Evolutionary conservation across 2,888 invertebrate genomes (phyloP).

Genomic region (Caenorhabditis macrosperma): DNA sequence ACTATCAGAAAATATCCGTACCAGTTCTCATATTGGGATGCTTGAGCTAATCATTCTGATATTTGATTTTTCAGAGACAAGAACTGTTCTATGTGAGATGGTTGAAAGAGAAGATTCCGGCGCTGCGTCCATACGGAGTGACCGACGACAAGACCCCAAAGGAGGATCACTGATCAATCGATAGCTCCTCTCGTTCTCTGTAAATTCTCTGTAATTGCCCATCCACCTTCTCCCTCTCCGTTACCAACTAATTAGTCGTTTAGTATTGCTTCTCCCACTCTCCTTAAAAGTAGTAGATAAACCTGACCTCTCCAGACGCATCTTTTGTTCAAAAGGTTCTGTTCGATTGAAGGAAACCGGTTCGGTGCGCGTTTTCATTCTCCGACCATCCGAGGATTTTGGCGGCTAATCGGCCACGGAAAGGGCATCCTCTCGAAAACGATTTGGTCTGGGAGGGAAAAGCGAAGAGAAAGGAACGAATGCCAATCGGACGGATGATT

Average conservation of each 20-base stretch:
- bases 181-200: slow-evolving; percentile 1
- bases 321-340: slow-evolving; percentile 11
- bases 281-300: slow-evolving; percentile 28
- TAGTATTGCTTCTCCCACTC: not conserved
- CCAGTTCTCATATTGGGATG: no score
- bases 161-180: slow-evolving; percentile 26
- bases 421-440: slow-evolving; percentile 45
- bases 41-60: no score
- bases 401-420: slow-evolving; percentile 53
- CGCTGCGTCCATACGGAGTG: slow-evolving; percentile 68
- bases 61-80: slow-evolving; percentile 60
- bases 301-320: slow-evolving; percentile 15
- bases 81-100: slow-evolving; percentile 76
- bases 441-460: slow-evolving; percentile 17
- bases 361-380: not conserved
- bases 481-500: slow-evolving; percentile 51
- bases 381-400: slow-evolving; percentile 8
- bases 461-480: slow-evolving; percentile 5
- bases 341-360: slow-evolving; percentile 22
- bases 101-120: slow-evolving; percentile 74
- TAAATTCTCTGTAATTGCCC: slow-evolving; percentile 31
- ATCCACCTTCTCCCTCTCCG: slow-evolving; percentile 1
- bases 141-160: slow-evolving; percentile 58
- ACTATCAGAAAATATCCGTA: no score
- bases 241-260: not conserved